Base-by-base conservation (phyloP, 64 coral and sea anemone species). In the Dendrophyllia cribrosa region DNA sequence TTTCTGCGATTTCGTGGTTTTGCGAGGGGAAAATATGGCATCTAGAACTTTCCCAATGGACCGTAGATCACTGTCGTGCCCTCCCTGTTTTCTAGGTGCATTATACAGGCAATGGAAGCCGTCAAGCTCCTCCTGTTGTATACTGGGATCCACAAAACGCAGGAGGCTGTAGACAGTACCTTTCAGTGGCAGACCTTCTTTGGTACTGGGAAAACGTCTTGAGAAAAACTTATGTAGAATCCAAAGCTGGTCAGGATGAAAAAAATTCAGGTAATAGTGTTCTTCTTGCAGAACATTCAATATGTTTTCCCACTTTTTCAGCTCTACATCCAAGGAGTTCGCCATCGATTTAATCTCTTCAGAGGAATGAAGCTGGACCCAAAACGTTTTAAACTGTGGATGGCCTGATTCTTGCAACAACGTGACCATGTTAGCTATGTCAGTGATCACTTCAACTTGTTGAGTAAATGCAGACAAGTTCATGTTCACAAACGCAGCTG, bases 221-320 rank as follows among this genome's bases (percentile, higher is more conserved):
- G 46, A 79, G 56, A 60, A 82, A 70, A 61, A 78, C 43, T 51
- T 87, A 7, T 89, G 55, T 4, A 96, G 51, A 45, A 78, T 66
- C 77, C 89, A 92, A 51, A 96, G 94, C 63, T 96, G 89, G 76
- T 89, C 90, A 6, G 96, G 83, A 47, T 94, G 92, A n/a, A 94
- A 98, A 72, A 78, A 98, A 63, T 98, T 98, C 17, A 97, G 77
- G 26, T 83, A 97, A 83, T 87, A 91, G 59, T 90, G 26, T 17
- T 97, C 12, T 51, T 97, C 6, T 19, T 92, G 91, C 19, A 90
- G 67, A 50, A 22, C 34, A 4, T 44, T 53, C 49, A 97, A 44
- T 43, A 87, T 23, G 4, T 26, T 48, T 59, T 94, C 64, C 95
- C 95, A 96, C 8, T 67, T 12, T 24, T 70, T 74, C 11, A 89